Base-by-base conservation (phyloP, 1,140 invertebrate genomes). In the Dufourea novaeangliae region DNA sequence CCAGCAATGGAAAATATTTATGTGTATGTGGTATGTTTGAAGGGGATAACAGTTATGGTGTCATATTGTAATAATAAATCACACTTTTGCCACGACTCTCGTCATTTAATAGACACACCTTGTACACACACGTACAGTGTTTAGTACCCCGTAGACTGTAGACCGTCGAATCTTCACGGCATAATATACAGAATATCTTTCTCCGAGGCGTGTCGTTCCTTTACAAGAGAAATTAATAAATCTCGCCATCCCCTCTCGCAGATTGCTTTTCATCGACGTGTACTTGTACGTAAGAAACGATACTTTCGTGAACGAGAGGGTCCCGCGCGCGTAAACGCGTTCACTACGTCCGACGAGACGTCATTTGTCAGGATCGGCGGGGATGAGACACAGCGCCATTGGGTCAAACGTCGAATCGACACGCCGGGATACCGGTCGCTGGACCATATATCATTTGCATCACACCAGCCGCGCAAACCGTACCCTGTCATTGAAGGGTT, bases 331-430 rank as follows among this genome's bases (percentile, higher is more conserved):
- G 39, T 46, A 37, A 50, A 69, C 12, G 61, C 73, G 52, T 69
- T 46, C 34, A 37, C 1, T n/a, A n/a, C 54, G 63, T 46, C 50
- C 20, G 32, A 20, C n/a, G 22, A 37, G 22, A 46, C 73, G 64
- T 69, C 32, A 50, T 76, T 76, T 37, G 63, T 75, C 73, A 69
- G 54, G 39, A 68, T 69, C 73, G 66, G 59, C 63, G 64, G 61
- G 12, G 11, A 73, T n/a, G n/a, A n/a, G n/a, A n/a, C n/a, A n/a
- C n/a, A n/a, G n/a, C n/a, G 29, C 20, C 61, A 68, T 22, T 57
- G 63, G 64, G 73, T 75, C 54, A 75, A 68, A 27, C 73, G 14
- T 25, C n/a, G 73, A 54, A 46, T 37, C 39, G 52, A 34, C 64
- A 68, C 64, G 63, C 64, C 32, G 25, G 64, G 25, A 57, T 68